Evolutionary conservation across 2,113 vertebrate genomes (phyloP), one percentile per base, ranked within the genome.

Genomic region (Corythaixoides concolor): DNA sequence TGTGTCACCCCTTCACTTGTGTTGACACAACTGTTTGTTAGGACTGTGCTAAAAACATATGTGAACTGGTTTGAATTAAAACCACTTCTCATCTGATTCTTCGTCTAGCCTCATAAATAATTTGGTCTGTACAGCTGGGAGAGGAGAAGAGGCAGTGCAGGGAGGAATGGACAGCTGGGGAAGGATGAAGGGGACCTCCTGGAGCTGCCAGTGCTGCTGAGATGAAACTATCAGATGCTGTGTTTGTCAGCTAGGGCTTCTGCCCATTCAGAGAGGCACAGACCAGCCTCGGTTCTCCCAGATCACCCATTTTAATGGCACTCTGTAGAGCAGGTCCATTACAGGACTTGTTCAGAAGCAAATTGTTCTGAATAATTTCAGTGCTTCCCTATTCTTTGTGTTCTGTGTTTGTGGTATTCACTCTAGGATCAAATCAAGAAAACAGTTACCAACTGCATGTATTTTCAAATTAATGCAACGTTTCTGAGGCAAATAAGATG

Each of bases 21-120:
- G 59, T 90, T 80, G 88, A 92, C 78, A 88, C 85, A 96, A 88
- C 32, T 84, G 63, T 68, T 63, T 93, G 82, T 62, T 73, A 62
- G 41, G 60, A 45, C 39, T 88, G 3, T 64, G 85, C 78, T 85
- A 62, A 83, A 92, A 91, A 73, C 90, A 95, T 89, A 78, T 85
- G 89, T 67, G 95, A 78, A 22, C 83, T 94, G 96, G 83, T 92
- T 95, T 92, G 89, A 92, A 95, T 95, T 95, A 96, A 74, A 91
- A 93, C 20, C 66, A 11, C 30, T 94, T 78, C 82, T 93, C 82
- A 90, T 93, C 49, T 92, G 85, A 66, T 92, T 92, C 83, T 90
- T 95, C 5, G 6, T 94, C 92, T 96, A 82, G 88, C 63, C 59
- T 88, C 70, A 30, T 88, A 88, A 96, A 91, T 80, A 68, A 73